Evolutionary conservation across 2,888 invertebrate species (phyloP).

Genomic region (Watsonalla cultraria): DNA sequence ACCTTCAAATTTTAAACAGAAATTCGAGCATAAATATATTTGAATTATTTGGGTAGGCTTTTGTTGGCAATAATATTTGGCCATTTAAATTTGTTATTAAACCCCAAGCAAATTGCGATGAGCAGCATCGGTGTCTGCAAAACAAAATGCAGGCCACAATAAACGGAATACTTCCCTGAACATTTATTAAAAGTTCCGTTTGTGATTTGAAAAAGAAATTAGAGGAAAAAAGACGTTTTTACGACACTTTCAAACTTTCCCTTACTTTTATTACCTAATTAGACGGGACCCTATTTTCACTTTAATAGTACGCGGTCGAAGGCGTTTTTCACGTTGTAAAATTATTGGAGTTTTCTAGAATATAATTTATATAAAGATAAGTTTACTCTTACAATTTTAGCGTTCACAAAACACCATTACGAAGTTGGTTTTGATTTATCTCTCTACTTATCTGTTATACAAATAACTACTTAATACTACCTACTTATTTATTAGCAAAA

Average conservation of each 20-base stretch:
- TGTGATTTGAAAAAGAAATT: conserved; percentile 32
- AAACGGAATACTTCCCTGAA: conserved; percentile 26
- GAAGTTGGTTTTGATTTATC: too few species aligned
- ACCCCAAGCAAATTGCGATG: not conserved
- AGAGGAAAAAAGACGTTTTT: conserved; percentile 26
- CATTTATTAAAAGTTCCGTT: conserved; percentile 32
- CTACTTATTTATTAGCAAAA: too few species aligned
- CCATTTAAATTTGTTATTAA: not conserved
- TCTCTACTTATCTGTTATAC: too few species aligned
- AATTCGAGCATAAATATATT: not conserved
- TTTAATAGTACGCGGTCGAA: conserved; percentile 19
- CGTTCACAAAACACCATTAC: too few species aligned
- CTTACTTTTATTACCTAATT: conserved; percentile 23
- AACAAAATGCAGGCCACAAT: conserved; percentile 26
- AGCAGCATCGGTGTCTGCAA: not conserved
- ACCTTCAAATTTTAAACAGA: not conserved
- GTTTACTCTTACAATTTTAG: too few species aligned
- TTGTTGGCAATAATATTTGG: not conserved
- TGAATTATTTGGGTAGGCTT: not conserved
- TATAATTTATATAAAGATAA: too few species aligned
- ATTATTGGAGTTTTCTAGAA: not conserved
- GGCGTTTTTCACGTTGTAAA: conserved; percentile 6
- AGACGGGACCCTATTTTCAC: conserved; percentile 13
- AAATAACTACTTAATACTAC: too few species aligned
- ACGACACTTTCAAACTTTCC: conserved; percentile 22